phyloP scores from a whole-genome alignment of 2,888 invertebrate genomes.

The Drosophila pegasa region DNA sequence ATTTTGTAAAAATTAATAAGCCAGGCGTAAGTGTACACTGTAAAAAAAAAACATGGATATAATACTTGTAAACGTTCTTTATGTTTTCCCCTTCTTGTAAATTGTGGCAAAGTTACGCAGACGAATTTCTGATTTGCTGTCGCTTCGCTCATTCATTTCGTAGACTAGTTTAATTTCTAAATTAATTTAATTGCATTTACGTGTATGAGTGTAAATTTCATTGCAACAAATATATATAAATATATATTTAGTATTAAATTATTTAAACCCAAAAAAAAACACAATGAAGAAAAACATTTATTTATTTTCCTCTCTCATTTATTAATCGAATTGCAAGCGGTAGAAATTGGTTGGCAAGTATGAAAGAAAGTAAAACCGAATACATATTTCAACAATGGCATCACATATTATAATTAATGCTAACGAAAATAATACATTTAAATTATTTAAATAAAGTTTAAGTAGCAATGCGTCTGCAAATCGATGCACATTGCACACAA shows the following conservation, averaged over 20 bases:
- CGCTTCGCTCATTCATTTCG: constrained; percentile 64
- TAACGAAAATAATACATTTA: constrained; percentile 45
- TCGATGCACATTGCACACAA: constrained; percentile 32
- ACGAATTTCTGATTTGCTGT: constrained; percentile 56
- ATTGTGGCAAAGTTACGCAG: constrained; percentile 63
- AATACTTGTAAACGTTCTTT: constrained; percentile 38
- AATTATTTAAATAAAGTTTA: constrained; percentile 36
- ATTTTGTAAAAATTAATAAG: constrained; percentile 76
- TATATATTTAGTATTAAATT: constrained; percentile 73
- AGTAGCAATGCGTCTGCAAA: constrained; percentile 23
- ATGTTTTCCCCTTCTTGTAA: constrained; percentile 60
- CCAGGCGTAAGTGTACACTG: constrained; percentile 68
- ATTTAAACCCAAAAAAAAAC: constrained; percentile 66
- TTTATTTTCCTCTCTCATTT: constrained; percentile 37
- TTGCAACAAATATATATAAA: constrained; percentile 33
- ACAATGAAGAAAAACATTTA: constrained; percentile 49
- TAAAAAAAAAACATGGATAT: constrained; percentile 56
- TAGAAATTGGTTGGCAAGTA: constrained; percentile 36
- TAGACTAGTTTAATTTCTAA: constrained; percentile 77
- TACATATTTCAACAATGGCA: constrained; percentile 46
- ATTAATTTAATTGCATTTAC: constrained; percentile 73
- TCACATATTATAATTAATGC: constrained; percentile 46
- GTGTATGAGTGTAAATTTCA: constrained; percentile 72
- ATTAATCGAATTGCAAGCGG: constrained; percentile 47
- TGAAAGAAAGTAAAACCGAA: constrained; percentile 4